Evolutionary conservation across 1,140 invertebrate species (phyloP).

Genomic region (Thalassaphorura encarpata): DNA sequence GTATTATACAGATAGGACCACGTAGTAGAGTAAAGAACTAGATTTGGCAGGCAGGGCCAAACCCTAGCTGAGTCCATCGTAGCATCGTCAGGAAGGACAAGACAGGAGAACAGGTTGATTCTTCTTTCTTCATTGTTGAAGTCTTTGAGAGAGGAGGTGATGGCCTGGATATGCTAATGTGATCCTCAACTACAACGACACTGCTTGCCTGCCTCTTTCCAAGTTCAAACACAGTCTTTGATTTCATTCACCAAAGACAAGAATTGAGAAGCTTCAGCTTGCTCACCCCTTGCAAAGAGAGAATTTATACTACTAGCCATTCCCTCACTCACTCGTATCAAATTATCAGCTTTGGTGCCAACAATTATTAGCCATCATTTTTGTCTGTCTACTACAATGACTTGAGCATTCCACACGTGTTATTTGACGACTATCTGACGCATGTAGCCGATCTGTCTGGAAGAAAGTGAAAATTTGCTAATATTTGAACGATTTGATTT

Average conservation of each 20-base stretch:
- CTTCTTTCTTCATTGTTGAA: not conserved
- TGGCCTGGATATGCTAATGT: conserved; percentile 31
- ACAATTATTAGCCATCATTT: no score
- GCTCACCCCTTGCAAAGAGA: no score
- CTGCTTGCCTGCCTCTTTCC: not conserved
- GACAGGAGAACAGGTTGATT: conserved; percentile 26
- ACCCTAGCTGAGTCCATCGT: not conserved
- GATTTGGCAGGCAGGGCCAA: not conserved
- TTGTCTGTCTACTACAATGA: no score
- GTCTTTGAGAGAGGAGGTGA: conserved; percentile 16
- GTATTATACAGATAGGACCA: no score
- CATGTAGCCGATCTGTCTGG: no score
- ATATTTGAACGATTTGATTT: no score
- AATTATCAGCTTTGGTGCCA: not conserved
- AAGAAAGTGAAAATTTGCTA: no score
- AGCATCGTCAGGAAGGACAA: not conserved
- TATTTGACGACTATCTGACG: no score
- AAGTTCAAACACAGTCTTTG: not conserved
- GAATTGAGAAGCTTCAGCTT: no score
- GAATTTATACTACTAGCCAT: not conserved
- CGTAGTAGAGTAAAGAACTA: no score
- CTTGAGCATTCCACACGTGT: no score
- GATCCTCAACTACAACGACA: not conserved
- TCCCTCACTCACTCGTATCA: not conserved
- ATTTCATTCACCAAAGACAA: not conserved